Evolutionary conservation across 2,888 invertebrate species (phyloP).

Genomic region (Entomobrya proxima): DNA sequence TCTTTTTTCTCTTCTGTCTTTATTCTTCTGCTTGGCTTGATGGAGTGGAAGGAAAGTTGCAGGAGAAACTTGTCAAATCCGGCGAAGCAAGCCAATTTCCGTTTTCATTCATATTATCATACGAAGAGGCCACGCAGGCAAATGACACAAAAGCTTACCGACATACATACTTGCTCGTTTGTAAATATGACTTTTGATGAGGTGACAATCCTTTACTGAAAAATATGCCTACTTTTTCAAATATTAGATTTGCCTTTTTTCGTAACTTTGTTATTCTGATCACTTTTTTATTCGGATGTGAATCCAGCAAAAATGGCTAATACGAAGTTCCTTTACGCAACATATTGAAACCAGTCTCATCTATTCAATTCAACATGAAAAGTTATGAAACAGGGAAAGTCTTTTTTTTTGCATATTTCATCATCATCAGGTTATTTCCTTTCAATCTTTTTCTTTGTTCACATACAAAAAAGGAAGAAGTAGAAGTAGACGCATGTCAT

Average conservation of each 20-base stretch:
- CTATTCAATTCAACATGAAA: no score
- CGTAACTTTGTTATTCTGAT: slow-evolving; percentile 8
- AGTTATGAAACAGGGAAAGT: background rate
- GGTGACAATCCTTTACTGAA: slow-evolving; percentile 47
- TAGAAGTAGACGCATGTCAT: background rate
- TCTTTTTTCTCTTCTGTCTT: background rate
- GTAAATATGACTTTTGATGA: slow-evolving; percentile 57
- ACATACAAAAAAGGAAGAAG: background rate
- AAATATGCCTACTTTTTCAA: slow-evolving; percentile 15
- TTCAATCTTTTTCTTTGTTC: no score
- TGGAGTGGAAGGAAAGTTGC: slow-evolving; percentile 39
- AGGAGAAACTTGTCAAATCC: slow-evolving; percentile 53
- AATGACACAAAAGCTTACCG: background rate
- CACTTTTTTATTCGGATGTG: background rate
- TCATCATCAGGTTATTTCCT: background rate
- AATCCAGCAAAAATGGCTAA: no score
- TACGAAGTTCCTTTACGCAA: no score
- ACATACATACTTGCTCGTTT: background rate
- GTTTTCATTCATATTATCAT: slow-evolving; percentile 38
- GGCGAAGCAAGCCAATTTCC: slow-evolving; percentile 63
- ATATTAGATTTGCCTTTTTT: slow-evolving; percentile 1
- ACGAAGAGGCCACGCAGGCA: background rate
- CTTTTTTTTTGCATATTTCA: background rate
- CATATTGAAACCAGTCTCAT: no score
- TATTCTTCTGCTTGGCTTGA: slow-evolving; percentile 31